phyloP scores from a whole-genome alignment of 1,140 invertebrate genomes.

The Pomacea maculata region DNA sequence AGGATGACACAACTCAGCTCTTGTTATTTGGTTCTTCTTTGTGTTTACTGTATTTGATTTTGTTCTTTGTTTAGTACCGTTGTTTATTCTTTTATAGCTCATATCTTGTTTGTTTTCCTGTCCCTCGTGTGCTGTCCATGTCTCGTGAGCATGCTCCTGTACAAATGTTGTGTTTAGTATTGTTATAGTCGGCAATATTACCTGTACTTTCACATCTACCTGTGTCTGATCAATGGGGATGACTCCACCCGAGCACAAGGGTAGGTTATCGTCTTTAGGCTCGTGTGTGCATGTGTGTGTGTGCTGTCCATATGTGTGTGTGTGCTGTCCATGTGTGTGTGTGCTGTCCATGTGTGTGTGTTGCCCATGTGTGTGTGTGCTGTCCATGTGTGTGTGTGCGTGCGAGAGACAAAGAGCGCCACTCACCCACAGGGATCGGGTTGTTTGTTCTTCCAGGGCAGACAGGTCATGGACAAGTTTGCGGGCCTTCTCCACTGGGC shows the following conservation, averaged over 20 bases:
- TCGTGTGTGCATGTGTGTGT: not conserved
- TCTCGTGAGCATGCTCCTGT: no score
- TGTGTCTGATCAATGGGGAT: not conserved
- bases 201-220: no score
- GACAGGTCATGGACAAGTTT: conserved; percentile 27
- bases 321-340: no score
- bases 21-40: no score
- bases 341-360: not conserved
- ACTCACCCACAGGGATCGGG: conserved; percentile 26
- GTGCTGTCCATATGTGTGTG: not conserved
- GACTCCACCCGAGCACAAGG: not conserved
- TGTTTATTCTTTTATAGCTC: no score
- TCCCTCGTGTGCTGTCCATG: no score
- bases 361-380: not conserved
- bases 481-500: conserved; percentile 30
- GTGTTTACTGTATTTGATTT: no score
- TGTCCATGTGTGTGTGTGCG: not conserved
- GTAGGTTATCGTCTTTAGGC: not conserved
- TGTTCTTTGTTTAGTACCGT: no score
- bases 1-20: no score
- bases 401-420: not conserved
- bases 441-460: conserved; percentile 25
- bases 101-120: no score
- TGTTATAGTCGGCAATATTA: no score
- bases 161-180: no score